Base-by-base conservation (phyloP, 2,797 vertebrate species). In the Astyanax mexicanus region DNA sequence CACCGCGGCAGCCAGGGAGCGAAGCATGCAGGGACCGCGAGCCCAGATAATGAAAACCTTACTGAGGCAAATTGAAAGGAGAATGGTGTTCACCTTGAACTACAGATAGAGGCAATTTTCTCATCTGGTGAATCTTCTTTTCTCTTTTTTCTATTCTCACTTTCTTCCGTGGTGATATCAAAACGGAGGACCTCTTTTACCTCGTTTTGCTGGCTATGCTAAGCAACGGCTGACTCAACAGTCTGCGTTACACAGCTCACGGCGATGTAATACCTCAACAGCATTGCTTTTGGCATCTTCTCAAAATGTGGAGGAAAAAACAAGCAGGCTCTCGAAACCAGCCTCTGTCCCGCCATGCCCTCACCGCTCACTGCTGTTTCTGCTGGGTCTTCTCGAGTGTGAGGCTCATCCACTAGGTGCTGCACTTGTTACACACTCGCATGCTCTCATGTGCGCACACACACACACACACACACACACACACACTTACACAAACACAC, bases 321-420 rank as follows among this genome's bases (percentile, higher is more conserved):
- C 69, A 58, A 74, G 74, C 52, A 1, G 6, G 55, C 71, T 80
- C 79, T 80, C 64, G 72, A 54, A 84, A 83, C 81, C 77, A 84
- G 83, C 81, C 77, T 79, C 81, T 79, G 44, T 80, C 70, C 12
- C n/a, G 19, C 49, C 15, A 61, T 47, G 25, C 32, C 21, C 9
- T 78, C 0, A 68, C 54, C 17, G 74, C 58, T 10, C 7, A 0
- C n/a, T 74, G 10, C 11, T 77, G 6, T 3, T 15, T 62, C 74
- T 19, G 37, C 42, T 35, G 40, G 52, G 67, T 29, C 29, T 32
- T 19, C 29, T 32, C 19, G 9, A 54, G 29, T 32, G 17, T 61
- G 51, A 25, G 0, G 13, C 6, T 62, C 15, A 72, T 13, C 13
- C 93, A 90, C 87, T 86, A 92, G 92, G 86, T 88, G 92, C 89